Base-by-base conservation (phyloP, 2,113 vertebrate genomes). In the Microtus richardsoni region DNA sequence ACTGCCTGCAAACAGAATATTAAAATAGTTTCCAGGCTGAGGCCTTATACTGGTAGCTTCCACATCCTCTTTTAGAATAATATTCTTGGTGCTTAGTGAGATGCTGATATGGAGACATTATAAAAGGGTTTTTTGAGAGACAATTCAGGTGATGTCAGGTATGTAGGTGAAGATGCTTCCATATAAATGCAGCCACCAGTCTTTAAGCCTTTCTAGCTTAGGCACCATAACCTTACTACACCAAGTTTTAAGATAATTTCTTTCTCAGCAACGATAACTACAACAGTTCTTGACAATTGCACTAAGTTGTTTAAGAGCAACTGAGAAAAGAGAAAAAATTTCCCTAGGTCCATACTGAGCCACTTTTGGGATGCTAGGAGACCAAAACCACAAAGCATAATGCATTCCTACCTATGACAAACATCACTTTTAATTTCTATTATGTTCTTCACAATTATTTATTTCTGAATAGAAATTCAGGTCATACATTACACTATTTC, bases 391-490 rank as follows among this genome's bases (percentile, higher is more conserved):
- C 68, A 7, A 95, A 85, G 47, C 2, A 41, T 77, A 95, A 82
- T n/a, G 5, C 2, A 90, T 71, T 92, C 9, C 26, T 54, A 82
- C 36, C 68, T 92, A 90, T 77, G 73, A 73, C 3, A 95, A 41
- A 64, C 2, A 54, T 33, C 64, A 89, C 41, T 91, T 58, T 91
- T 24, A 94, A 82, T 77, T 92, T 94, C 36, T 91, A 60, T 47
- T 4, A 94, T 52, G 21, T 91, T 94, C 52, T 95, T 82, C 84
- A 88, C 28, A 71, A 88, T 93, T 49, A 86, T 33, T 66, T 44
- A 83, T 71, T 39, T 90, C 60, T 94, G 93, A 33, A 89, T 5
- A 75, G 39, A 96, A 96, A 94, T 83, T 64, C 68, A 77, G 86
- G 39, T 47, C 92, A n/a, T 94, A n/a, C 21, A 82, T 58, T n/a